A percentile compares a stretch with the other conserved stretches of the same genome.
These are phyloP conservation scores for Ophthalmolycus amberensis DNA, from an alignment of 2,113 vertebrate species.

Conservation along the genomic window DNA sequence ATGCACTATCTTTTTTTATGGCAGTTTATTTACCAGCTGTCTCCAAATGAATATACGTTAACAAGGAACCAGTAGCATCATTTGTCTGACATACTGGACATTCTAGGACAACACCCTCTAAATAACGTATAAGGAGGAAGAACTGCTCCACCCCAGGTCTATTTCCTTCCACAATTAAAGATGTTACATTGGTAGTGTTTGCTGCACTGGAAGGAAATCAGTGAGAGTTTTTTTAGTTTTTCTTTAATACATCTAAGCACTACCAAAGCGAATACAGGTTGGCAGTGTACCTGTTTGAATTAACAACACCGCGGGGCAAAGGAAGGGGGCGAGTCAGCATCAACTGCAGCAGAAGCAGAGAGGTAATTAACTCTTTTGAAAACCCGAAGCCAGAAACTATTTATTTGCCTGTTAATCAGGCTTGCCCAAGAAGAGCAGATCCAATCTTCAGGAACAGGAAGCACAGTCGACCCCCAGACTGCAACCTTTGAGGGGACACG, in stretches of 20 bases:
- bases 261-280: constrained; percentile 10
- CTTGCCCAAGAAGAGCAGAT: constrained; percentile 32
- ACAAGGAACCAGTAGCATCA: constrained; percentile 27
- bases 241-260: not conserved
- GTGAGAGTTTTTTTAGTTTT: not conserved
- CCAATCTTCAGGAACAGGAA: constrained; percentile 60
- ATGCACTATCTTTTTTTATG: constrained; percentile 14
- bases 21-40: constrained; percentile 48
- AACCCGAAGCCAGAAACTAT: constrained; percentile 41
- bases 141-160: not conserved
- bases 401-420: constrained; percentile 60
- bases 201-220: constrained; percentile 16
- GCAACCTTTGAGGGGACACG: constrained; percentile 31
- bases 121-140: constrained; percentile 10
- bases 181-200: not conserved
- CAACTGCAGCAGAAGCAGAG: constrained; percentile 31
- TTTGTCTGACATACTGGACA: constrained; percentile 2
- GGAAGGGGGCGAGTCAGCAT: not conserved
- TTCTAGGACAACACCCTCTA: not conserved
- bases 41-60: constrained; percentile 28
- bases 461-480: constrained; percentile 29
- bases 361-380: constrained; percentile 60
- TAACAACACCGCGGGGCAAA: constrained; percentile 8
- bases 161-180: constrained; percentile 23
- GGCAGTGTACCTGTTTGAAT: constrained; percentile 10